A percentile compares a stretch with the other conserved stretches of the same genome.
These are phyloP conservation scores for Aulostomus chinensis DNA, from an alignment of 2,797 vertebrate species.

Conservation along the genomic window DNA sequence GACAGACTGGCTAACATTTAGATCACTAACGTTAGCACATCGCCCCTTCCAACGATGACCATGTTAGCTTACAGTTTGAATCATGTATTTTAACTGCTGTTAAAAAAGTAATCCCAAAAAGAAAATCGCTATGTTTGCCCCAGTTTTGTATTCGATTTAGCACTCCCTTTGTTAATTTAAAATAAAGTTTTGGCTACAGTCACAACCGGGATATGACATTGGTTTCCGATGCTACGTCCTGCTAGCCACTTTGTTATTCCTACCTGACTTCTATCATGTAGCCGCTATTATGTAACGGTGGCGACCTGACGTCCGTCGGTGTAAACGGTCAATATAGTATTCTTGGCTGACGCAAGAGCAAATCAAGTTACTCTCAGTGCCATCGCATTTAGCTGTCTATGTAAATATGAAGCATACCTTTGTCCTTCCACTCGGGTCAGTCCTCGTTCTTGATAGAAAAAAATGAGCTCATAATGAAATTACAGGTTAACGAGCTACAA, in stretches of 20 bases:
- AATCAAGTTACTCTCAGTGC: neutral
- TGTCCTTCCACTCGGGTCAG: neutral
- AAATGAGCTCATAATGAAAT: neutral
- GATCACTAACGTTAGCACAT: constrained; percentile 17
- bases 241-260: constrained; percentile 19
- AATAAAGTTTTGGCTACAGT: neutral
- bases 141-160: too few relatives aligned
- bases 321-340: neutral
- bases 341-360: neutral
- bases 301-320: neutral
- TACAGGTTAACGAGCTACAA: too few relatives aligned
- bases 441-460: neutral
- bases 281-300: neutral
- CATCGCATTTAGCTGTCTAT: neutral
- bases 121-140: too few relatives aligned
- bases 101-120: too few relatives aligned
- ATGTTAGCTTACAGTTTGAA: too few relatives aligned
- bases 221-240: neutral
- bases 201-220: neutral
- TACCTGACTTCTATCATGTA: neutral
- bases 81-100: too few relatives aligned
- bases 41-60: too few relatives aligned
- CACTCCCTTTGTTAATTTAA: neutral
- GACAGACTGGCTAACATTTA: constrained; percentile 47
- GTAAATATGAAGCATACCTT: too few relatives aligned